Evolutionary conservation across 1,140 invertebrate genomes (phyloP).

Genomic region (Globodera ellingtonae): DNA sequence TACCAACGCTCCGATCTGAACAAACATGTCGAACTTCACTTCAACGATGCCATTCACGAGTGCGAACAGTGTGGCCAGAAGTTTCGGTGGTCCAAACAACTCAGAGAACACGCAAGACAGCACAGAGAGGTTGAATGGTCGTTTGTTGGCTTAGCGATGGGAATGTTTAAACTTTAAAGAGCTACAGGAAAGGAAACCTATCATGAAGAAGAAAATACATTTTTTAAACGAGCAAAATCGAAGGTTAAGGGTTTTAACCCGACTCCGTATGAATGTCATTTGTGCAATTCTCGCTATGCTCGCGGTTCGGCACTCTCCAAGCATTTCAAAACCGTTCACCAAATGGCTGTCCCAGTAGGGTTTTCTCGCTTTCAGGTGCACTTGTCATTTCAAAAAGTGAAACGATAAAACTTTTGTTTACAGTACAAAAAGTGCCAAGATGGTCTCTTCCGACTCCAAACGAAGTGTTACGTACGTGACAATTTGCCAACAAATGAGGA

Average conservation of each 20-base stretch:
- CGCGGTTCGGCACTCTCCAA: constrained; percentile 44
- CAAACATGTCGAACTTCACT: constrained; percentile 46
- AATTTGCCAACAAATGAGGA: neutral
- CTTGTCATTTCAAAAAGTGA: neutral
- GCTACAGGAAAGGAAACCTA: neutral
- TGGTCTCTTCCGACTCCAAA: constrained; percentile 46
- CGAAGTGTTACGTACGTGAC: constrained; percentile 28
- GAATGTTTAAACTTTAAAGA: neutral
- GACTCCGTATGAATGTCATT: constrained; percentile 47
- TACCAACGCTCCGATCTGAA: constrained; percentile 41
- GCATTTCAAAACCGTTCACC: constrained; percentile 41
- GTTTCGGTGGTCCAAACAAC: constrained; percentile 51
- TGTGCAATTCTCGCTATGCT: constrained; percentile 43
- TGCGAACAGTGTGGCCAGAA: constrained; percentile 41
- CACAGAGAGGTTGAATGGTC: constrained; percentile 42
- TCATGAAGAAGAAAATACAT: neutral
- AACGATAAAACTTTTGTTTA: neutral
- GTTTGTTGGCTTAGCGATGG: neutral
- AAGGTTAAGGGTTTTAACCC: constrained; percentile 1
- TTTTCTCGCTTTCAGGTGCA: constrained; percentile 46
- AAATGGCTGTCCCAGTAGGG: constrained; percentile 43
- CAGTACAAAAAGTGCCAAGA: constrained; percentile 55
- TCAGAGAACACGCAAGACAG: constrained; percentile 21
- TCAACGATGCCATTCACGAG: constrained; percentile 27
- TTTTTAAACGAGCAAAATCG: constrained; percentile 32